Conservation (phyloP, 2,888 invertebrate genomes). For the Lordiphosa fenestrarum region DNA sequence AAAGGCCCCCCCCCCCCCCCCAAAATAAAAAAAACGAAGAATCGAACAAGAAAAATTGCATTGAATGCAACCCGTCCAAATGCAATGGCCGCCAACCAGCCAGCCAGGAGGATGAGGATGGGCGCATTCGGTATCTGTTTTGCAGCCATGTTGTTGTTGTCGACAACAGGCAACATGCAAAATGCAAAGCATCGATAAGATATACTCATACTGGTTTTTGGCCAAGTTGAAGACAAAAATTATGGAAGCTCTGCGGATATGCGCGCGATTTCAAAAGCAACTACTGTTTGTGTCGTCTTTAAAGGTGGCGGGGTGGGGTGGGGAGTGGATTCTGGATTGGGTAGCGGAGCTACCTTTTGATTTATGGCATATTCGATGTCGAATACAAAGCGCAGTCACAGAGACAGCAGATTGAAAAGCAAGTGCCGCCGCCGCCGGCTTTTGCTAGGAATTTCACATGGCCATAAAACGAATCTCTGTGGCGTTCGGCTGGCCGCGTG, state of each 20-base stretch:
- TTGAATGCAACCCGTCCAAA: conserved; percentile 52
- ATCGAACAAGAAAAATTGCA: conserved; percentile 49
- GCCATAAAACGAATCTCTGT: conserved; percentile 47
- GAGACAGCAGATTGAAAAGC: conserved; percentile 33
- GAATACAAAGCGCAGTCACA: conserved; percentile 56
- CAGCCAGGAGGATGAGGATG: neutral
- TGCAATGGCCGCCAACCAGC: conserved; percentile 53
- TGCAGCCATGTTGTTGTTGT: conserved; percentile 52
- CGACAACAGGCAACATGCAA: conserved; percentile 71
- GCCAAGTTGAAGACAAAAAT: conserved; percentile 43
- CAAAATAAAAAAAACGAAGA: conserved; percentile 26
- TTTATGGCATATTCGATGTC: conserved; percentile 68
- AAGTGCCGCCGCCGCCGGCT: conserved; percentile 57
- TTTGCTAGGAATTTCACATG: conserved; percentile 74
- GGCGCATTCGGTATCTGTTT: conserved; percentile 21
- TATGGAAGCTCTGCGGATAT: conserved; percentile 76
- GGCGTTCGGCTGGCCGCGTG: conserved; percentile 32
- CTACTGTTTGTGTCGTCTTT: conserved; percentile 59
- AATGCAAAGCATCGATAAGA: conserved; percentile 76
- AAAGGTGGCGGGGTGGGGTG: neutral
- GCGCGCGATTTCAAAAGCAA: conserved; percentile 75
- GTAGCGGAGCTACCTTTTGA: conserved; percentile 45
- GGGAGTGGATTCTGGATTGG: neutral
- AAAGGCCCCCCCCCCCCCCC: too few species aligned
- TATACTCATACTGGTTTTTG: conserved; percentile 39